phyloP scores from a whole-genome alignment of 2,888 invertebrate species.

The Drosophila mimetica region DNA sequence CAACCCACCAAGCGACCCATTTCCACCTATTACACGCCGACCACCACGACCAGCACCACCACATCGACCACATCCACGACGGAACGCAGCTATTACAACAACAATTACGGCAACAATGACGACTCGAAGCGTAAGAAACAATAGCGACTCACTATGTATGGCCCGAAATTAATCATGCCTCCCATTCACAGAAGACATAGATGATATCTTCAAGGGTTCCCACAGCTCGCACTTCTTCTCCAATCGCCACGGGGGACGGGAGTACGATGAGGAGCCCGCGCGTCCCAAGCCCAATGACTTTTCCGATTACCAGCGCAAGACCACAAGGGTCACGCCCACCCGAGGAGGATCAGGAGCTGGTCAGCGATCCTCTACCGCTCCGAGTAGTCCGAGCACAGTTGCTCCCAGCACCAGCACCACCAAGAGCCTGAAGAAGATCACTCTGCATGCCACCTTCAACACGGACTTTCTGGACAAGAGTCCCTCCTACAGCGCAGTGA shows the following conservation, averaged over 20 bases:
- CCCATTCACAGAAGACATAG: slow-evolving; percentile 82
- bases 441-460: slow-evolving; percentile 81
- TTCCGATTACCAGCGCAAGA: slow-evolving; percentile 81
- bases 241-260: slow-evolving; percentile 87
- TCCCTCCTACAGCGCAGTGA: slow-evolving; percentile 64
- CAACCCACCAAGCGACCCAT: slow-evolving; percentile 78
- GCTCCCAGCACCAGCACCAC: slow-evolving; percentile 44
- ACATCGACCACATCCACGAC: slow-evolving; percentile 68
- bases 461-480: slow-evolving; percentile 71
- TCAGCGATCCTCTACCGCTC: slow-evolving; percentile 47
- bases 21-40: slow-evolving; percentile 81
- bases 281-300: slow-evolving; percentile 83
- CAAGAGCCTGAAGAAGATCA: slow-evolving; percentile 79
- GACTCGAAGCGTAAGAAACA: slow-evolving; percentile 83
- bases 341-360: slow-evolving; percentile 51
- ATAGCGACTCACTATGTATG: slow-evolving; percentile 59
- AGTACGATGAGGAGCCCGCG: slow-evolving; percentile 85
- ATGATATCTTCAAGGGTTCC: slow-evolving; percentile 89
- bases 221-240: slow-evolving; percentile 92
- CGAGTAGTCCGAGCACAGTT: slow-evolving; percentile 28
- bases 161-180: slow-evolving; percentile 62
- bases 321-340: slow-evolving; percentile 70
- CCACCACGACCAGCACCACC: slow-evolving; percentile 63
- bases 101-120: slow-evolving; percentile 72
- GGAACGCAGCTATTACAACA: slow-evolving; percentile 70